phyloP scores from a whole-genome alignment of 2,797 vertebrate genomes.

The Sternotherus odoratus region DNA sequence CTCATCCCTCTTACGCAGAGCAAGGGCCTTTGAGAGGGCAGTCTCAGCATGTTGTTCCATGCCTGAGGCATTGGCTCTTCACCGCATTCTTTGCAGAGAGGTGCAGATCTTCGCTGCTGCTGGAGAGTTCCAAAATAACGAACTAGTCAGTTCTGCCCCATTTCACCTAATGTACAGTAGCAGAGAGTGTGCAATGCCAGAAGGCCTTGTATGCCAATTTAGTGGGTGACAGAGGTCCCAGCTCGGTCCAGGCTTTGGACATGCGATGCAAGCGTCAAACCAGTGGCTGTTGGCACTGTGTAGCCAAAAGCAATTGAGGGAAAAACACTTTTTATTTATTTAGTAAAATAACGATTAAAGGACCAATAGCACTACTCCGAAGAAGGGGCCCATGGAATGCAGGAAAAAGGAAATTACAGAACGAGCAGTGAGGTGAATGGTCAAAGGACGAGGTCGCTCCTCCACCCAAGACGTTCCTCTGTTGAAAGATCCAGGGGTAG shows the following conservation, averaged over 20 bases:
- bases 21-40: background rate
- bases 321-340: background rate
- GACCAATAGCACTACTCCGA: background rate
- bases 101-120: background rate
- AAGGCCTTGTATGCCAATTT: constrained; percentile 20
- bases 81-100: background rate
- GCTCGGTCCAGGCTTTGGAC: background rate
- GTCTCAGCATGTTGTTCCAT: background rate
- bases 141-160: background rate
- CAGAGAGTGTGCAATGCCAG: constrained; percentile 20
- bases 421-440: too few relatives aligned
- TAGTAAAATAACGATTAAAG: background rate
- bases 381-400: background rate
- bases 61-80: background rate
- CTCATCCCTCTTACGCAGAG: background rate
- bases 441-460: background rate
- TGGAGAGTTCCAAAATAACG: background rate
- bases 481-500: background rate
- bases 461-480: background rate
- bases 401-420: background rate
- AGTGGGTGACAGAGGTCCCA: background rate
- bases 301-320: background rate
- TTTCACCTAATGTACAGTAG: background rate
- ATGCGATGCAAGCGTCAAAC: background rate
- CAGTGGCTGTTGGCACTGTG: background rate